phyloP scores from a whole-genome alignment of 2,888 invertebrate species.

The Celastrina argiolus region DNA sequence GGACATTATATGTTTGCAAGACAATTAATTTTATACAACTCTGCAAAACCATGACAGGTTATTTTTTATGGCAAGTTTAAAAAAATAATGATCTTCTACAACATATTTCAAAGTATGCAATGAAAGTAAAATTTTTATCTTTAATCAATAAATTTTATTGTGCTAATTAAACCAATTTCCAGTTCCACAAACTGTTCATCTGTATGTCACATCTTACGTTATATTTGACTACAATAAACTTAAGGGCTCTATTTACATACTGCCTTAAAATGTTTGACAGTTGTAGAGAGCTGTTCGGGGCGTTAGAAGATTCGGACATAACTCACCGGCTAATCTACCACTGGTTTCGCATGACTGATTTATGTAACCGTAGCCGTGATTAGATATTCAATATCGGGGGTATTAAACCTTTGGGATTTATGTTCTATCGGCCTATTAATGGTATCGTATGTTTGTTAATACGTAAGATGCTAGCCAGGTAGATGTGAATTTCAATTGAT shows the following conservation, averaged over 20 bases:
- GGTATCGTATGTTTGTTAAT: background rate
- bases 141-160: too few relatives aligned
- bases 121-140: too few relatives aligned
- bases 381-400: constrained; percentile 12
- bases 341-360: constrained; percentile 20
- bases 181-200: background rate
- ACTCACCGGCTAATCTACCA: constrained; percentile 25
- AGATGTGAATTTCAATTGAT: background rate
- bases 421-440: background rate
- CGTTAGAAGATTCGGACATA: constrained; percentile 24
- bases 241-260: background rate
- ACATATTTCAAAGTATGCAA: too few relatives aligned
- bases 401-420: constrained; percentile 8
- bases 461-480: background rate
- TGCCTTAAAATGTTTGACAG: constrained; percentile 13
- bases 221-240: background rate
- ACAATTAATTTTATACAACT: too few relatives aligned
- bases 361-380: constrained; percentile 4
- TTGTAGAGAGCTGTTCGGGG: background rate
- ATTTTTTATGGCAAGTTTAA: too few relatives aligned
- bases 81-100: too few relatives aligned
- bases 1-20: too few relatives aligned
- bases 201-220: background rate
- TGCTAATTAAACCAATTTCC: constrained; percentile 4
- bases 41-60: too few relatives aligned